Evolutionary conservation across 30 jellyfish, hydroid and myxozoan species (phyloP).

Genomic region (Mastigias papua): DNA sequence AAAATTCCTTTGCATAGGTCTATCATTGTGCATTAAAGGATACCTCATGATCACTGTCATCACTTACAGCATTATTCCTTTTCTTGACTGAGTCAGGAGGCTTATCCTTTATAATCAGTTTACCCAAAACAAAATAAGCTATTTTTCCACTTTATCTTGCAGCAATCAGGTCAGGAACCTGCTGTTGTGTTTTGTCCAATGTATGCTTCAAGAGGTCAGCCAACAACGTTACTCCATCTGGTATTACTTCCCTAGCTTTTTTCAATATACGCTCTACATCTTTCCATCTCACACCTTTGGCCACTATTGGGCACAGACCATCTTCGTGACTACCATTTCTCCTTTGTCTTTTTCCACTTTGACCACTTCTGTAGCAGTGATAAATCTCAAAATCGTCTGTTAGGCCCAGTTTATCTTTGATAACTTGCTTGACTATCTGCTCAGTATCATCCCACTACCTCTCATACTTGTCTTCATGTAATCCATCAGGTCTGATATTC

Average conservation of each 20-base stretch:
- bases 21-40: conserved; percentile 22
- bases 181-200: conserved; percentile 32
- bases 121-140: conserved; percentile 50
- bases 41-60: conserved; percentile 35
- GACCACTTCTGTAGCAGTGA: conserved; percentile 38
- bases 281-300: conserved; percentile 45
- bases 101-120: conserved; percentile 37
- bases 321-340: conserved; percentile 22
- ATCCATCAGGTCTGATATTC: conserved; percentile 18
- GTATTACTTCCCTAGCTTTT: conserved; percentile 39
- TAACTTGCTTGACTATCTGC: conserved; percentile 12
- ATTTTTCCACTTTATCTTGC: conserved; percentile 52
- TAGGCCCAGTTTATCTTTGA: conserved; percentile 32
- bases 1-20: background rate
- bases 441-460: conserved; percentile 43
- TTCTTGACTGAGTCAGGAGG: conserved; percentile 22
- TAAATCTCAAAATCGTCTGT: conserved; percentile 35
- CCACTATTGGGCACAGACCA: conserved; percentile 42
- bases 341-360: conserved; percentile 22
- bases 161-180: conserved; percentile 42
- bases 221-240: conserved; percentile 44
- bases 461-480: conserved; percentile 6
- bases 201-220: conserved; percentile 46
- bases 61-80: conserved; percentile 5
- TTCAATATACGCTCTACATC: conserved; percentile 29